Evolutionary conservation across 2,797 vertebrate genomes (phyloP), one percentile per base, ranked within the genome.

Genomic region (Otus scops): DNA sequence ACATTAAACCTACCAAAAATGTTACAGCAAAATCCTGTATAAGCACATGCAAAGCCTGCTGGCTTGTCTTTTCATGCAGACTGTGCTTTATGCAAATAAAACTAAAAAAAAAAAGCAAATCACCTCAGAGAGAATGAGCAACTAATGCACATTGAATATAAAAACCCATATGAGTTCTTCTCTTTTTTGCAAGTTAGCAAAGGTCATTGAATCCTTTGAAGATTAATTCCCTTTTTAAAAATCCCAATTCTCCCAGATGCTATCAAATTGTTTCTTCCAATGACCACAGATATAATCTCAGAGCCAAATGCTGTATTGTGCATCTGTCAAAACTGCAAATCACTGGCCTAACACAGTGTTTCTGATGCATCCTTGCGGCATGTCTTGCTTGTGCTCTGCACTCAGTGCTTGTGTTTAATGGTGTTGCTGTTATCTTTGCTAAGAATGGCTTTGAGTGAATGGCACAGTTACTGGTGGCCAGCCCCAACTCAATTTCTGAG

Each of bases 241-340:
- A 91, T 45, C 82, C 64, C 77, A 95, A 3, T 96, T 94, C 71
- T 93, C 86, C 27, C 45, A 89, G 71, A 95, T 95, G 43, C 41
- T 59, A 82, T 92, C 70, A 93, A 32, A 92, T 85, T 88, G 53
- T 71, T 96, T 97, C 85, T 94, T 93, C 32, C 82, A 96, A 78
- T 95, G 94, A 95, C 60, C 87, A 79, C 51, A 87, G 64, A 91
- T 97, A 87, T 7, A 50, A 90, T 96, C 75, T 87, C 48, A 45
- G 92, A 81, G 92, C 95, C 96, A 97, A 96, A 94, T 88, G 91
- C 75, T 21, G n/a, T 93, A 77, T 76, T 94, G 87, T 48, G 92
- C 96, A 96, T 96, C 94, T 97, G 92, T 95, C 92, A 94, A 89
- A 95, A 78, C 74, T 73, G 91, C 77, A 95, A 76, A 94, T 92